Conservation (phyloP, 2,888 invertebrate species). For the Chelonus formosanus region DNA sequence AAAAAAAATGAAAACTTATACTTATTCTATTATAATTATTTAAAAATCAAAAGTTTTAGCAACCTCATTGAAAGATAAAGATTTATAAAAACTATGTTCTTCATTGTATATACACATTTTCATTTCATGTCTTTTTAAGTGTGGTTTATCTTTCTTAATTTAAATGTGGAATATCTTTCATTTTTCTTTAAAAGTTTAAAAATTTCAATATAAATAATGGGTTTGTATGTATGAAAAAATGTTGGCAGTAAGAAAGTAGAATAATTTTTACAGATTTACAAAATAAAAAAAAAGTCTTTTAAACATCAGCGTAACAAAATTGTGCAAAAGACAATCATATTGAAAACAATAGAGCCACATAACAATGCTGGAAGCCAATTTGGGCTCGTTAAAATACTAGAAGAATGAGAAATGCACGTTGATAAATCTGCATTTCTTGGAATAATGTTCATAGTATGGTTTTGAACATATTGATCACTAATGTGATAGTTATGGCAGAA, state of each 20-base stretch:
- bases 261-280: neutral
- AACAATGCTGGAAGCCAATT: conserved; percentile 54
- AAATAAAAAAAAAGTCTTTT: conserved; percentile 9
- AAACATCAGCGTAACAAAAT: conserved; percentile 50
- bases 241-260: conserved; percentile 6
- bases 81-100: no score
- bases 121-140: no score
- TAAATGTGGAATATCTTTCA: no score
- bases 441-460: conserved; percentile 15
- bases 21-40: no score
- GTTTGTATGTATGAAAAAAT: neutral
- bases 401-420: conserved; percentile 24
- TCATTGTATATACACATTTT: no score
- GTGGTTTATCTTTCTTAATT: no score
- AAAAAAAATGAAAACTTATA: no score
- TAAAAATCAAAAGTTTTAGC: no score
- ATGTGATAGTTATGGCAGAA: conserved; percentile 28
- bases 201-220: no score
- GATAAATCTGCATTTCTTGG: conserved; percentile 24
- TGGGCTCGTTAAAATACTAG: conserved; percentile 49
- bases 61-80: no score
- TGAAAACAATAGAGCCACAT: conserved; percentile 57
- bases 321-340: conserved; percentile 56
- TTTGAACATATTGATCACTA: conserved; percentile 27
- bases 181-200: no score